Evolutionary conservation across 2,113 vertebrate species (phyloP).

Genomic region (Toxotes chatareus): DNA sequence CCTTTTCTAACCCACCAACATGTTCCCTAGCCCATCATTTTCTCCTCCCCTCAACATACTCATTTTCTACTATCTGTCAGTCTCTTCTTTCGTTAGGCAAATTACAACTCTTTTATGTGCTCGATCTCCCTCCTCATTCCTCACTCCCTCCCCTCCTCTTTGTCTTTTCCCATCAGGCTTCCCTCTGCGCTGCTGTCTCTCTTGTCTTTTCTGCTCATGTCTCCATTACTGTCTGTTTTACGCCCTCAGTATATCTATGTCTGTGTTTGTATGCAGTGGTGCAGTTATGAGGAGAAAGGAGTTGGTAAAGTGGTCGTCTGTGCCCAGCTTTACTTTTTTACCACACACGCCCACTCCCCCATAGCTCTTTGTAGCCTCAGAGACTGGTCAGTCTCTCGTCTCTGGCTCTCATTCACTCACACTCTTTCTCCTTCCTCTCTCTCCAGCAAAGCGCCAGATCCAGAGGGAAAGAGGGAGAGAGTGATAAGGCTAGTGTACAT

Average conservation of each 20-base stretch:
- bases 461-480: conserved; percentile 49
- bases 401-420: conserved; percentile 48
- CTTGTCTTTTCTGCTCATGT: conserved; percentile 64
- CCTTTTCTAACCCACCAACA: conserved; percentile 27
- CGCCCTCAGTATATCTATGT: conserved; percentile 32
- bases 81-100: conserved; percentile 70
- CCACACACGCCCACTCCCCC: conserved; percentile 31
- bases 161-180: conserved; percentile 76
- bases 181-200: conserved; percentile 68
- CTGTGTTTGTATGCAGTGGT: conserved; percentile 32
- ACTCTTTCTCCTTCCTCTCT: conserved; percentile 39
- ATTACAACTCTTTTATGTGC: conserved; percentile 76
- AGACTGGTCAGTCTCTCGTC: conserved; percentile 51
- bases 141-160: conserved; percentile 54
- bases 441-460: conserved; percentile 57
- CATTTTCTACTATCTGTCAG: conserved; percentile 65
- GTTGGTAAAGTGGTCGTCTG: conserved; percentile 31
- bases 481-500: conserved; percentile 56
- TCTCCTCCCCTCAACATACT: conserved; percentile 53
- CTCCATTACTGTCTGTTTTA: conserved; percentile 70
- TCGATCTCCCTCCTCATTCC: conserved; percentile 44
- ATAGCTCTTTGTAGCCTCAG: conserved; percentile 63
- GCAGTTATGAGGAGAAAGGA: conserved; percentile 15
- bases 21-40: conserved; percentile 47
- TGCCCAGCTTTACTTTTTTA: conserved; percentile 44